Evolutionary conservation across 2,888 invertebrate species (phyloP), one percentile per base, ranked within the genome.

Genomic region (Bugula neritina): DNA sequence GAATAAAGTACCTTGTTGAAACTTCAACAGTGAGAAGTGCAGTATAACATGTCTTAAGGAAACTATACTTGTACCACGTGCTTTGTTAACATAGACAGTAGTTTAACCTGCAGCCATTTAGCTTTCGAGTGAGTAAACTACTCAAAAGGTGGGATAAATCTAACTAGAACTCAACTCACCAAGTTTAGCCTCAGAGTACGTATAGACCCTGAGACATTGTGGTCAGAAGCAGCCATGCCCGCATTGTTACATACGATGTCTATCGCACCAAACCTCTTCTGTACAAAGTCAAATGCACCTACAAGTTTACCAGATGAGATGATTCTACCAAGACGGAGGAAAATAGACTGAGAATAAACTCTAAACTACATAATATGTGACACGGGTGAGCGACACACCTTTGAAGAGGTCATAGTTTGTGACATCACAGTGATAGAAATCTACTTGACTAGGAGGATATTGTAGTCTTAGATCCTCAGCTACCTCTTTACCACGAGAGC

Each of bases 221-320:
- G 23, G 25, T 57, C 57, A 10, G 25, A n/a, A n/a, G 10, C 76
- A 1, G 78, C 78, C 0, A 79, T 89, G 1, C 91, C 91, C 13
- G 91, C 91, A 83, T 91, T 91, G 84, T 91, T 92, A 74, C 91
- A 88, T 17, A 91, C 90, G 75, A 92, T 90, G 81, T 91, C 91
- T 76, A 91, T 85, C 69, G 89, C 87, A 71, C 90, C 91, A 78
- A 91, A 85, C 78, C 89, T 89, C 78, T 90, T 90, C 70, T 77
- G 77, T 3, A 77, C 75, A 3, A 72, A 72, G 54, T 74, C 72
- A 72, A 81, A 79, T 3, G 75, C 72, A 25, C 73, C 80, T 80
- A 75, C 54, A 78, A 77, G 25, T 72, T 23, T 69, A 52, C 10
- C 10, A 13, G 21, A 52, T 13, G 10, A 13, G 21, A 10, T 52